Evolutionary conservation across 2,113 vertebrate species (phyloP).

Genomic region (western clawed frog (Xenopus tropicalis)): DNA sequence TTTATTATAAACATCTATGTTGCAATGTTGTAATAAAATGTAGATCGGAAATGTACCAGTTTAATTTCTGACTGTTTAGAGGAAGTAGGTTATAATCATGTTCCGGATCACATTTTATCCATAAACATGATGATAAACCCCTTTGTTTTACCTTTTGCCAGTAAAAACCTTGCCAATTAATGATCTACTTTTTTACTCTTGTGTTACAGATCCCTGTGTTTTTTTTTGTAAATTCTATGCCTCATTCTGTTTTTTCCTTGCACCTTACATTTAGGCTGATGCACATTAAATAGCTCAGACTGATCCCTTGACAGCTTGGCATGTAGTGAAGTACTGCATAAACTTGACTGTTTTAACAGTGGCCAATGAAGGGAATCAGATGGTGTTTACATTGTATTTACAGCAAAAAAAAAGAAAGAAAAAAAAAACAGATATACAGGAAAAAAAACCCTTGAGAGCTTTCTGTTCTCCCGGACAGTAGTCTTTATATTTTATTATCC

Average conservation of each 20-base stretch:
- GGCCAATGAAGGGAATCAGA: constrained; percentile 15
- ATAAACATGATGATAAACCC: background rate
- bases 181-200: too few relatives aligned
- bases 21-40: too few relatives aligned
- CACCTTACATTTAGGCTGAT: background rate
- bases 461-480: background rate
- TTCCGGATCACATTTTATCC: background rate
- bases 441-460: background rate
- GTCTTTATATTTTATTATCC: constrained; percentile 16
- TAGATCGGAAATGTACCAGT: too few relatives aligned
- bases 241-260: too few relatives aligned
- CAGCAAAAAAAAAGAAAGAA: background rate
- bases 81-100: background rate
- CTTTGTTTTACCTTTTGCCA: too few relatives aligned
- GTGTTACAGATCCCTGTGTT: too few relatives aligned
- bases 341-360: constrained; percentile 20
- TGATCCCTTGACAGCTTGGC: background rate
- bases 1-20: too few relatives aligned
- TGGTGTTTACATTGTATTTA: constrained; percentile 19
- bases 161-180: too few relatives aligned
- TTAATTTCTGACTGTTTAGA: too few relatives aligned
- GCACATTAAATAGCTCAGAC: background rate
- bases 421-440: too few relatives aligned
- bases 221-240: too few relatives aligned
- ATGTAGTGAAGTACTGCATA: background rate